A percentile compares a stretch with the other conserved stretches of the same genome.
phyloP scores from a whole-genome alignment of 1,140 invertebrate species.

The Diploscapter pachys region DNA sequence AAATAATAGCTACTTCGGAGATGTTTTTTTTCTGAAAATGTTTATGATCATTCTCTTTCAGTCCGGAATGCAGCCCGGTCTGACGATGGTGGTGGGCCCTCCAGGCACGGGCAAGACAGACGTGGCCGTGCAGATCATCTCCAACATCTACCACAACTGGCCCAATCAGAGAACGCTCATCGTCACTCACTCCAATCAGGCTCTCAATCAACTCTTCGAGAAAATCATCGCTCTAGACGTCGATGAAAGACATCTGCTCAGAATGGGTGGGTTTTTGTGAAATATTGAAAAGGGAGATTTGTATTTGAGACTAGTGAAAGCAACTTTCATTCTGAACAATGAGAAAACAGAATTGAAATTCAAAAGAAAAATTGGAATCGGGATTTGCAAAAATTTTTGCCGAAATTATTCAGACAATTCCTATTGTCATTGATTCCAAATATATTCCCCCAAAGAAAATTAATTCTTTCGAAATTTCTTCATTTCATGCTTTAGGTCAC shows the following conservation, averaged over 20 bases:
- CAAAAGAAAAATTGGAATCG: too few species aligned
- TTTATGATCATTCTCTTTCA: background rate
- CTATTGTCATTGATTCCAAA: too few species aligned
- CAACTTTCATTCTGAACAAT: too few species aligned
- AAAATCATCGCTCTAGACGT: constrained; percentile 98
- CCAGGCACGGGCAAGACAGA: constrained; percentile 98
- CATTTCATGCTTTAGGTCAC: constrained; percentile 63
- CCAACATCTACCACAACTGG: constrained; percentile 98
- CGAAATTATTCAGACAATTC: too few species aligned
- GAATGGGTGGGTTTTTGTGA: constrained; percentile 69
- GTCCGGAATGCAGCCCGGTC: constrained; percentile 93
- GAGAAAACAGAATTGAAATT: too few species aligned
- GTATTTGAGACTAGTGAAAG: too few species aligned
- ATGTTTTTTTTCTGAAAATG: background rate
- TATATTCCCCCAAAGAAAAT: too few species aligned
- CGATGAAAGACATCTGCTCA: constrained; percentile 91
- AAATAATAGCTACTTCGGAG: background rate
- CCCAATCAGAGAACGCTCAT: constrained; percentile 95
- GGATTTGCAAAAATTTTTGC: too few species aligned
- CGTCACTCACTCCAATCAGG: constrained; percentile 99
- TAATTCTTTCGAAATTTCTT: too few species aligned
- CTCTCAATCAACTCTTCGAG: constrained; percentile 98
- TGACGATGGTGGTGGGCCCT: constrained; percentile 92
- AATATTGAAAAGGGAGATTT: too few species aligned
- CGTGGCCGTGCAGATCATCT: constrained; percentile 99